A percentile compares a stretch with the other conserved stretches of the same genome.
These are phyloP conservation scores for Amblyraja radiata DNA, from an alignment of 2,797 vertebrate species.

Conservation along the genomic window DNA sequence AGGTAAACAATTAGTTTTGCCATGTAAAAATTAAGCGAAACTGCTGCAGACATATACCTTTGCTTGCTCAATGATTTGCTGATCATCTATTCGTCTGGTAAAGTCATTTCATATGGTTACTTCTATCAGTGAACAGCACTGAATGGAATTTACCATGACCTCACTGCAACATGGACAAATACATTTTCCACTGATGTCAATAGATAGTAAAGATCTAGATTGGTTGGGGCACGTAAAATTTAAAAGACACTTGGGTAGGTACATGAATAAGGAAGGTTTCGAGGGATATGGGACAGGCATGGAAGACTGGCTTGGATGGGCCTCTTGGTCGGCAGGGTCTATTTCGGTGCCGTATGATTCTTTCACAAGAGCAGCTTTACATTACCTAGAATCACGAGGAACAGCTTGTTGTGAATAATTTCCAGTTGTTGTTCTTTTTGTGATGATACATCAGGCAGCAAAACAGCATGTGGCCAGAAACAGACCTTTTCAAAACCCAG, in stretches of 20 bases:
- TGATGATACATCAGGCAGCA: constrained; percentile 11
- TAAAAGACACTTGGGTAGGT: too few species aligned
- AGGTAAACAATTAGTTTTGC: neutral
- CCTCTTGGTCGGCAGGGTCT: too few species aligned
- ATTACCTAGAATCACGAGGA: neutral
- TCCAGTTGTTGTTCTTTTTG: constrained; percentile 27
- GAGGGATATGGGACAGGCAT: too few species aligned
- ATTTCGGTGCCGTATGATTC: too few species aligned
- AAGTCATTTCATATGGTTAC: too few species aligned
- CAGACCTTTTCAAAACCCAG: constrained; percentile 17
- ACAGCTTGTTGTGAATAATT: constrained; percentile 30
- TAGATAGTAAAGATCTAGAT: neutral
- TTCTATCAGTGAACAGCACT: too few species aligned
- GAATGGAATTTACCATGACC: neutral
- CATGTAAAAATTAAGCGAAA: neutral
- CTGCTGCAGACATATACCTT: neutral
- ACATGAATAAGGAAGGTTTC: too few species aligned
- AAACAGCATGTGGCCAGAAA: constrained; percentile 24
- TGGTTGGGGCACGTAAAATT: too few species aligned
- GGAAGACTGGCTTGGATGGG: too few species aligned
- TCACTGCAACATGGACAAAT: neutral
- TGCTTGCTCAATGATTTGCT: neutral
- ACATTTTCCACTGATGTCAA: neutral
- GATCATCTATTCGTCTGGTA: neutral
- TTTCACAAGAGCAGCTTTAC: neutral